Percentiles rank a stretch among this genome's conserved stretches.
Conservation (phyloP, 2,113 vertebrate genomes). For the Rhynchopsitta pachyrhyncha region DNA sequence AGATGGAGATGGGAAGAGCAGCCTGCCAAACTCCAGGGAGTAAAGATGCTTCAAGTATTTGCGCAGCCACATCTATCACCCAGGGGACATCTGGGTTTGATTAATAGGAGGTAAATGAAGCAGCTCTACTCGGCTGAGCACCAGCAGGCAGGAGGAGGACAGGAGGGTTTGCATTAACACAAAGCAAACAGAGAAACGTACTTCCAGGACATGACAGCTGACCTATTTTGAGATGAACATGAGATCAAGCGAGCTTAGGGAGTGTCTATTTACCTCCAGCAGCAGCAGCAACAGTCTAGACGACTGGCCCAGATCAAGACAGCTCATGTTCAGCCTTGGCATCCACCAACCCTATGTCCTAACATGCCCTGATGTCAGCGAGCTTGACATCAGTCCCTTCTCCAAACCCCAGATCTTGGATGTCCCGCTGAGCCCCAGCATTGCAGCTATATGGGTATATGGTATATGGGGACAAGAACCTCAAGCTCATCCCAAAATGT, state of each 20-base stretch:
- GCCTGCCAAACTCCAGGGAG: neutral
- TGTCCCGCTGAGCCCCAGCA: neutral
- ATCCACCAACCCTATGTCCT: neutral
- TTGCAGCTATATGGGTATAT: neutral
- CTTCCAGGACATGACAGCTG: neutral
- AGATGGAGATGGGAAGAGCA: neutral
- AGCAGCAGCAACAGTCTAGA: neutral
- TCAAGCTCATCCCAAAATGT: neutral
- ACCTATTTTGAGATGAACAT: neutral
- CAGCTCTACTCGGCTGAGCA: neutral
- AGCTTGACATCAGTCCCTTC: neutral
- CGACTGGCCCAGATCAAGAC: neutral
- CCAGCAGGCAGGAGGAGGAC: neutral
- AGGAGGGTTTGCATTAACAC: neutral
- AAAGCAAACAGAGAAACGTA: neutral
- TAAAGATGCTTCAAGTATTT: neutral
- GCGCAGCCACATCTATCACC: neutral
- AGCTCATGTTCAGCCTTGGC: neutral
- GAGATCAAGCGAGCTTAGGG: neutral
- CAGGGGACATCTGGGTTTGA: neutral
- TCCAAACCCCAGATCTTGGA: neutral
- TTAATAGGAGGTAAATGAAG: conserved; percentile 14
- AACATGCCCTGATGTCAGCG: fast-evolving
- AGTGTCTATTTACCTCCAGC: neutral
- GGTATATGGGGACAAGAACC: neutral